phyloP scores from a whole-genome alignment of 1,140 invertebrate genomes.

The Leptinotarsa defecta region DNA sequence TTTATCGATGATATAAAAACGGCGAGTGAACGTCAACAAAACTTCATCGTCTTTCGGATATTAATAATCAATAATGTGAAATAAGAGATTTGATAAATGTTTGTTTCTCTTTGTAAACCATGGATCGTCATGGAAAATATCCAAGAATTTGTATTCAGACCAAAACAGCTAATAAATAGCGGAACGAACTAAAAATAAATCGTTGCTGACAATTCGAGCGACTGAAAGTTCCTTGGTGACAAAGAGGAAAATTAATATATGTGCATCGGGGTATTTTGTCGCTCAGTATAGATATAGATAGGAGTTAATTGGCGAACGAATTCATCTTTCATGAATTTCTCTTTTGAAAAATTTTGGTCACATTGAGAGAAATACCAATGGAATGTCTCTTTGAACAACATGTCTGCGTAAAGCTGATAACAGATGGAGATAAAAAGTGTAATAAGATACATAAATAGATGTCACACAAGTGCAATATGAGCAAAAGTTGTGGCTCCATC shows the following conservation, averaged over 20 bases:
- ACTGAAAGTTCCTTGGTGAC: not conserved
- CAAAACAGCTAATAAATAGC: slow-evolving; percentile 10
- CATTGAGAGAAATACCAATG: too few relatives aligned
- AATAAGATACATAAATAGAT: too few relatives aligned
- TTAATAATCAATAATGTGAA: not conserved
- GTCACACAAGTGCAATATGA: too few relatives aligned
- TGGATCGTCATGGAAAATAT: not conserved
- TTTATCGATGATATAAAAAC: not conserved
- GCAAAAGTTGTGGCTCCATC: too few relatives aligned
- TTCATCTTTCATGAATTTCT: too few relatives aligned
- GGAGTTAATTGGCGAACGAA: too few relatives aligned
- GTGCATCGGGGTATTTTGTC: too few relatives aligned
- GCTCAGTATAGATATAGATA: too few relatives aligned
- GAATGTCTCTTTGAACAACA: too few relatives aligned
- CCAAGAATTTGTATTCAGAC: not conserved
- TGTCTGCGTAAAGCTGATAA: too few relatives aligned
- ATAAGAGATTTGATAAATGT: not conserved
- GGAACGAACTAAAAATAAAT: slow-evolving; percentile 11
- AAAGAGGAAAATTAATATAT: not conserved
- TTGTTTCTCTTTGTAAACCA: not conserved
- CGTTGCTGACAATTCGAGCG: not conserved
- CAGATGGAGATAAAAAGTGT: too few relatives aligned
- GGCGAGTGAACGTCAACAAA: not conserved
- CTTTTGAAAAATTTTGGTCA: too few relatives aligned
- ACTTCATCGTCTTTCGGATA: not conserved